phyloP scores from a whole-genome alignment of 2,113 vertebrate species.

The Pimephales promelas region DNA sequence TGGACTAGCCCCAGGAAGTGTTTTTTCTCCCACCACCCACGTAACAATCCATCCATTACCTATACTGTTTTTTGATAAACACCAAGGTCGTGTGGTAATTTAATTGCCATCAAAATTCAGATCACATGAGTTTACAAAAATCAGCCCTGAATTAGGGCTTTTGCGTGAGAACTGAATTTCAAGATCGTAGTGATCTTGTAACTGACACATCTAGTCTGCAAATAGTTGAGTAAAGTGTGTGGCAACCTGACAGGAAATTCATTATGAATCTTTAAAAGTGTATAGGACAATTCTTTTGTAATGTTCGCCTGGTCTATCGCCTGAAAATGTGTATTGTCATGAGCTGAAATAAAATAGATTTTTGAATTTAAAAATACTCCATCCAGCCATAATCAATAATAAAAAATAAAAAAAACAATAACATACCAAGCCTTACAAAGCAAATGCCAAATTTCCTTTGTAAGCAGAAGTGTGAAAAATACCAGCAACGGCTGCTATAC shows the following conservation, averaged over 20 bases:
- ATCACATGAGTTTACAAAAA: no score
- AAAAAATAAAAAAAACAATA: constrained; percentile 44
- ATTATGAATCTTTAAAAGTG: constrained; percentile 1
- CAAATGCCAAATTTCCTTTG: constrained; percentile 39
- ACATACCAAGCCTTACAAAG: constrained; percentile 16
- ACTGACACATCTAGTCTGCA: no score
- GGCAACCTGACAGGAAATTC: neutral
- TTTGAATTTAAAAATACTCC: neutral
- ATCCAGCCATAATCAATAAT: neutral
- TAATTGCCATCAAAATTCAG: no score
- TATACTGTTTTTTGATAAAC: no score
- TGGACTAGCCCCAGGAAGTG: no score
- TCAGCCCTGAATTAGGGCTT: no score
- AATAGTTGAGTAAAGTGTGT: no score
- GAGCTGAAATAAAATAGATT: neutral
- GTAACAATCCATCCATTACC: no score
- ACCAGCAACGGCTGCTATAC: neutral
- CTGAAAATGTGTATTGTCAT: neutral
- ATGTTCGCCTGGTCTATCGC: neutral
- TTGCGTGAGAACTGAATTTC: no score
- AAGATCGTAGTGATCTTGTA: no score
- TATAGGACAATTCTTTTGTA: neutral
- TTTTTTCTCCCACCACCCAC: no score
- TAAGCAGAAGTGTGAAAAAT: constrained; percentile 31
- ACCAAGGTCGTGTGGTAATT: no score